Evolutionary conservation across 2,888 invertebrate genomes (phyloP).

Genomic region (Carpatolechia fugitivella): DNA sequence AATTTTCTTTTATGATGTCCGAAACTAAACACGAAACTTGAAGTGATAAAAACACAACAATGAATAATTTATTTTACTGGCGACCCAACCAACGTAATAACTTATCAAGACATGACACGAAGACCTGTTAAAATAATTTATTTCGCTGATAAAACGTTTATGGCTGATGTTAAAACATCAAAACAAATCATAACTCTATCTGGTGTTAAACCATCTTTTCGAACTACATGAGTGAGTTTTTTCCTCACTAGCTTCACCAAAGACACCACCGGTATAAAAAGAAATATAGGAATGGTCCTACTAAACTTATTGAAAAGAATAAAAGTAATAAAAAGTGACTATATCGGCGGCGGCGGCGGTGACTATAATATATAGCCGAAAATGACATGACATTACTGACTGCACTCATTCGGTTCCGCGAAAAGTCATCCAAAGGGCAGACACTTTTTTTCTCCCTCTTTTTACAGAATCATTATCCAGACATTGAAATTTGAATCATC

Average conservation of each 20-base stretch:
- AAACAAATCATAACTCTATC: not conserved
- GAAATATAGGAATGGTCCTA: no score
- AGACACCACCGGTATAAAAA: no score
- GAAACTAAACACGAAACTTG: not conserved
- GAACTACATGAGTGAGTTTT: no score
- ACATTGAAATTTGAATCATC: not conserved
- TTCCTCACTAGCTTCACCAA: no score
- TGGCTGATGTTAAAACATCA: not conserved
- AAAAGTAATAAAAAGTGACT: no score
- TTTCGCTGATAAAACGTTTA: not conserved
- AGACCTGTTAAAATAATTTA: conserved; percentile 1
- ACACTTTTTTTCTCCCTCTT: not conserved
- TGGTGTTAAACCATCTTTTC: no score
- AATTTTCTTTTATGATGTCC: not conserved
- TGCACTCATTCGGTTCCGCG: not conserved
- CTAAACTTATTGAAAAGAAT: no score
- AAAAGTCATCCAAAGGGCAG: not conserved
- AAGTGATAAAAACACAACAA: not conserved
- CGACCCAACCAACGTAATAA: not conserved
- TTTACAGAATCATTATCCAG: not conserved
- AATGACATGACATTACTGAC: not conserved
- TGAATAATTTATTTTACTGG: not conserved
- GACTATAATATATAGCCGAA: not conserved
- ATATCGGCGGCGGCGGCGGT: no score
- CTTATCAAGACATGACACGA: not conserved